Evolutionary conservation across 2,113 vertebrate species (phyloP).

Genomic region (Crypturellus undulatus): DNA sequence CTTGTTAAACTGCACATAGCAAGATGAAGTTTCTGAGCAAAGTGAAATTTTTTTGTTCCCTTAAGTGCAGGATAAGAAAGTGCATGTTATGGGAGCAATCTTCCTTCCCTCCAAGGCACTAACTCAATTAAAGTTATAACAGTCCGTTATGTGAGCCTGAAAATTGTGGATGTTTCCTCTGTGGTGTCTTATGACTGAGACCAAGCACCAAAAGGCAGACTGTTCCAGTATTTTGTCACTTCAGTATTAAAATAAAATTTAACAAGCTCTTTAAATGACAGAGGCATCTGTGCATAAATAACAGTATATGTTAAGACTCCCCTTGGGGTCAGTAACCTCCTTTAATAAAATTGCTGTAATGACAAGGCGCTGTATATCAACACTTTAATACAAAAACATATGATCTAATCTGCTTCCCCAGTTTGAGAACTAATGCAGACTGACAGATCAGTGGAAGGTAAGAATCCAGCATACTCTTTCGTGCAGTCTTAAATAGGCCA

Average conservation of each 20-base stretch:
- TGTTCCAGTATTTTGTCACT: background rate
- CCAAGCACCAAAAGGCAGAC: background rate
- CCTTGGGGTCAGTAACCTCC: constrained; percentile 62
- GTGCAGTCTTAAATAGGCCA: constrained; percentile 45
- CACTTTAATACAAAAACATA: constrained; percentile 61
- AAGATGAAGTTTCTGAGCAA: background rate
- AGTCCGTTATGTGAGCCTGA: background rate
- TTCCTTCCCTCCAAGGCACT: background rate
- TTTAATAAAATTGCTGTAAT: constrained; percentile 60
- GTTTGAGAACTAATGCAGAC: constrained; percentile 23
- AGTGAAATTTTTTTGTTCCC: background rate
- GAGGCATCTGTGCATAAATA: constrained; percentile 45
- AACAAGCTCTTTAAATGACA: constrained; percentile 42
- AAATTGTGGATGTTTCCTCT: background rate
- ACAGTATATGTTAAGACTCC: constrained; percentile 1
- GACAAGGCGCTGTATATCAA: constrained; percentile 38
- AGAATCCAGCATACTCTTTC: constrained; percentile 4
- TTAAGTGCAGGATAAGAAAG: background rate
- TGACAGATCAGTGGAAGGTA: constrained; percentile 49
- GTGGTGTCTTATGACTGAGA: background rate
- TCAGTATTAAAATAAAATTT: background rate
- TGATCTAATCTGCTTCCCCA: constrained; percentile 56
- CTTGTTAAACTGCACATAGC: background rate
- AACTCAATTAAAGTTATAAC: background rate
- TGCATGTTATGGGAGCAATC: background rate